phyloP scores from a whole-genome alignment of 2,888 invertebrate genomes.

The Zaprionus obscuricornis region DNA sequence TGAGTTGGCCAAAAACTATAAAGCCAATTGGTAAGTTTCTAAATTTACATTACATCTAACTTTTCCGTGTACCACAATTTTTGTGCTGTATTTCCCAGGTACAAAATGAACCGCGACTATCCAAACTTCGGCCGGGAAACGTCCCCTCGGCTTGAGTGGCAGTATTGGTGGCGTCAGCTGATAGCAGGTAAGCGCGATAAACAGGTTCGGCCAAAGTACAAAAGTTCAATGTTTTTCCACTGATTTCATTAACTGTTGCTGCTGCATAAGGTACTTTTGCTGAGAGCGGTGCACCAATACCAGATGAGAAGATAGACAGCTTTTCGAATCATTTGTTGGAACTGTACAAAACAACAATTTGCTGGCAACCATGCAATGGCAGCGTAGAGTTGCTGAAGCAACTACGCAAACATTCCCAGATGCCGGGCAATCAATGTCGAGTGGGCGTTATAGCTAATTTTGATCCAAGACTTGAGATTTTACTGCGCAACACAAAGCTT shows the following conservation, averaged over 20 bases:
- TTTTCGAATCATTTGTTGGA: conserved; percentile 87
- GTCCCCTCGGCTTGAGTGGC: conserved; percentile 87
- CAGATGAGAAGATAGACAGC: conserved; percentile 83
- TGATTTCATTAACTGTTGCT: too few relatives aligned
- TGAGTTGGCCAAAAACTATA: conserved; percentile 86
- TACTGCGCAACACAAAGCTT: conserved; percentile 88
- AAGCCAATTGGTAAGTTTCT: conserved; percentile 85
- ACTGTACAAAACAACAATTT: conserved; percentile 88
- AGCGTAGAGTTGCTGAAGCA: conserved; percentile 87
- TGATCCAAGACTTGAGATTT: conserved; percentile 90
- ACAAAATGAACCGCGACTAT: conserved; percentile 86
- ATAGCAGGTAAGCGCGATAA: conserved; percentile 74
- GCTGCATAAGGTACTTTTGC: conserved; percentile 75
- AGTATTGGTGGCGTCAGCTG: conserved; percentile 91
- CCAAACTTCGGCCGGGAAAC: conserved; percentile 91
- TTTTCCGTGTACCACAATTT: background rate
- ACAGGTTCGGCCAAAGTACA: conserved; percentile 30
- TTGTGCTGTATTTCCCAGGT: conserved; percentile 55
- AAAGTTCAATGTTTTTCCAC: conserved; percentile 26
- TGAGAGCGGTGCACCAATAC: conserved; percentile 79
- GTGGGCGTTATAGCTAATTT: conserved; percentile 95
- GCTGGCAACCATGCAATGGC: conserved; percentile 90
- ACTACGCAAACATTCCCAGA: conserved; percentile 80
- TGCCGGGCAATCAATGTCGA: conserved; percentile 51
- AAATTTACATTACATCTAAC: background rate